Base-by-base conservation (phyloP, 2,888 invertebrate genomes). In the Xylota sylvarum region DNA sequence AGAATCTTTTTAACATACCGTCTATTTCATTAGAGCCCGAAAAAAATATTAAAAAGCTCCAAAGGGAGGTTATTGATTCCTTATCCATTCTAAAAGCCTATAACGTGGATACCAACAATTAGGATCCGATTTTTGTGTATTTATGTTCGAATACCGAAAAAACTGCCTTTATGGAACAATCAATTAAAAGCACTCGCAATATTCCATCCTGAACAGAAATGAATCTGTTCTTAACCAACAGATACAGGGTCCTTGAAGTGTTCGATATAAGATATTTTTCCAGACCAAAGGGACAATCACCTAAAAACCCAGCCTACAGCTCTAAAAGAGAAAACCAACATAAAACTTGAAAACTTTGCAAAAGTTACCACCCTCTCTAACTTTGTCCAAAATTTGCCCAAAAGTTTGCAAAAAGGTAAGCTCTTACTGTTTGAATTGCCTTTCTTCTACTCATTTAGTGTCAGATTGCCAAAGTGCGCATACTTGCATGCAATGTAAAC, bases 1-100 rank as follows among this genome's bases (percentile, higher is more conserved):
- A 81, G 3, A 30, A n/a, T 30, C 56, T n/a, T 56, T 7, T 56
- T 56, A 56, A 35, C 30, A 17, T 56, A 7, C 56, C 56, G 2
- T 14, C n/a, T 17, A 56, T 56, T 14, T 5, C 3, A 0, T 10
- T 17, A 17, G 14, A 46, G 12, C 17, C 46, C 1, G 17, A n/a
- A n/a, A n/a, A n/a, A n/a, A n/a, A n/a, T n/a, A n/a, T n/a, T n/a
- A n/a, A n/a, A n/a, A n/a, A n/a, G 32, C 30, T n/a, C n/a, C n/a
- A 32, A 32, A n/a, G 55, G 5, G 55, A 56, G 4, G 30, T 56
- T 0, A 56, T 32, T 5, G 32, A 56, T 14, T 32, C n/a, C 9
- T 10, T 56, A 1, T 32, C 55, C 2, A 32, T 14, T 6, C 30
- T 56, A 5, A 56, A 56, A 6, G 35, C 56, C 10, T 4, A 35